Conservation (phyloP, 2,888 invertebrate species). For the Standfussiana lucernea region DNA sequence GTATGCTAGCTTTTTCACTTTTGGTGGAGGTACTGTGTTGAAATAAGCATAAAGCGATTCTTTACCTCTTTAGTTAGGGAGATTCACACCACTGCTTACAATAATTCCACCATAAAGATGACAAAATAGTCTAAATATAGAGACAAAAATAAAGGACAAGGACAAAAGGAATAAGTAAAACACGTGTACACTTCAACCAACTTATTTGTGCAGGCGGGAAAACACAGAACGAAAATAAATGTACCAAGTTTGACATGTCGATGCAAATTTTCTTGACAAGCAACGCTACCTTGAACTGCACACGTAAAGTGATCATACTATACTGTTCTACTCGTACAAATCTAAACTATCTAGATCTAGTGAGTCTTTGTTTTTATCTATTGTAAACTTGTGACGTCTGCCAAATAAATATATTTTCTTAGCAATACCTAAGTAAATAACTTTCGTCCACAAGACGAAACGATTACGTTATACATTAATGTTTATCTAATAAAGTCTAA, state of each 20-base stretch:
- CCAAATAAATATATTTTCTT: neutral
- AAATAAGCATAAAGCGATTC: neutral
- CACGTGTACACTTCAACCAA: no score
- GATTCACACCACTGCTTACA: neutral
- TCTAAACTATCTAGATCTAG: no score
- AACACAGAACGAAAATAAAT: no score
- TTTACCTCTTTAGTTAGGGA: neutral
- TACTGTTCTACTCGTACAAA: no score
- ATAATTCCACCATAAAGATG: neutral
- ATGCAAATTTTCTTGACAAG: no score
- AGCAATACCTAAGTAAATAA: slow-evolving; percentile 14
- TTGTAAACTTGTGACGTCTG: neutral
- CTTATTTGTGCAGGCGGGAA: no score
- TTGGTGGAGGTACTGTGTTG: neutral
- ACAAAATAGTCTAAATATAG: no score
- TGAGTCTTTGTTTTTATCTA: no score
- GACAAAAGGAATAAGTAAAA: slow-evolving; percentile 7
- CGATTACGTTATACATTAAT: slow-evolving; percentile 26
- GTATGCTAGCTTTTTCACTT: no score
- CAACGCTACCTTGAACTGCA: no score
- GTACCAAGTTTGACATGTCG: no score
- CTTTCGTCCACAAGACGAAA: slow-evolving; percentile 8
- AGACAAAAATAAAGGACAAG: neutral
- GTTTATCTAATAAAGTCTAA: neutral
- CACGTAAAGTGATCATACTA: no score